These are phyloP conservation scores for Neoaliturus tenellus DNA, from an alignment of 2,888 invertebrate species.

Conservation along the genomic window DNA sequence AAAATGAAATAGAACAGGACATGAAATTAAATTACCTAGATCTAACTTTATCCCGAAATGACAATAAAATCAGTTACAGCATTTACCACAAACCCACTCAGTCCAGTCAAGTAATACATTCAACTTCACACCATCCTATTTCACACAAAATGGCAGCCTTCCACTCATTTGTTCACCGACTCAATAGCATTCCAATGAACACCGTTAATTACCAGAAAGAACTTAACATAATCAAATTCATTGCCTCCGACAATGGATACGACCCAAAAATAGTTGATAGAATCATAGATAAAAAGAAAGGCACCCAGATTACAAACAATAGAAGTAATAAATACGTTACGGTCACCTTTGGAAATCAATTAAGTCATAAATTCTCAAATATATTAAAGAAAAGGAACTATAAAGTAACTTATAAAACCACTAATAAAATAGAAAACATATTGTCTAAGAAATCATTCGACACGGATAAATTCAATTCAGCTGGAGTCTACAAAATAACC, in stretches of 20 bases:
- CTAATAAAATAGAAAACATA: neutral
- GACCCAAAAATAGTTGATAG: neutral
- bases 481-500: neutral
- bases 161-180: neutral
- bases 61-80: neutral
- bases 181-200: neutral
- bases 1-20: constrained; percentile 23
- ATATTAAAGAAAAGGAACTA: constrained; percentile 4
- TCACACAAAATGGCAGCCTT: constrained; percentile 29
- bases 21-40: constrained; percentile 12
- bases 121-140: neutral
- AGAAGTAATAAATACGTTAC: neutral
- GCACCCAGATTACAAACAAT: neutral
- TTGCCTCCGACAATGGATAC: neutral
- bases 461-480: neutral
- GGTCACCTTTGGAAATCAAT: neutral
- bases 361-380: neutral
- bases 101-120: constrained; percentile 14
- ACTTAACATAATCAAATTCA: neutral
- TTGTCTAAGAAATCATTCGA: neutral
- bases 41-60: neutral
- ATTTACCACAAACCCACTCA: constrained; percentile 11
- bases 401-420: neutral
- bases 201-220: neutral
- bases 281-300: neutral